These are phyloP conservation scores for Drosophila simulans DNA, from an alignment of 1,140 invertebrate species.

Conservation along the genomic window DNA sequence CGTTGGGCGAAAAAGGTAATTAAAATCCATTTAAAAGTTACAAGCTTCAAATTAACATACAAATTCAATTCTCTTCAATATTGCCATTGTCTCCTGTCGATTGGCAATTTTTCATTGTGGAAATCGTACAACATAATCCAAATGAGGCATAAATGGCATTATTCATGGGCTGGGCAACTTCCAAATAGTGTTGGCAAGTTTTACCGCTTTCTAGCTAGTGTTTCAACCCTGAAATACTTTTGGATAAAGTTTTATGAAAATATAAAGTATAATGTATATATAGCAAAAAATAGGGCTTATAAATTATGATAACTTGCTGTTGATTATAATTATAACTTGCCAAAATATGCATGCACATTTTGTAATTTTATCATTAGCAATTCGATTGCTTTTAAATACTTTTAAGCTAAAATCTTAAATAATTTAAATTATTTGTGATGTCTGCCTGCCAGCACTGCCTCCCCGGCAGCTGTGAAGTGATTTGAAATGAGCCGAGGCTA, in stretches of 20 bases:
- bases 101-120: conserved; percentile 64
- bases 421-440: neutral
- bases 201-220: neutral
- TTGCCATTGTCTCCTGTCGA: conserved; percentile 44
- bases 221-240: neutral
- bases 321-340: no score
- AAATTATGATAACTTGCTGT: no score
- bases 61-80: conserved; percentile 52
- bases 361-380: no score
- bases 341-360: no score
- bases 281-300: no score
- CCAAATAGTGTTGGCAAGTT: conserved; percentile 9
- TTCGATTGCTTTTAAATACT: neutral
- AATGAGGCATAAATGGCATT: conserved; percentile 44
- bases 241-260: neutral
- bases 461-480: conserved; percentile 69
- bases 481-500: conserved; percentile 71
- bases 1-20: conserved; percentile 54
- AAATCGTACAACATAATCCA: conserved; percentile 75
- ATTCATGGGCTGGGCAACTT: conserved; percentile 51
- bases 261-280: no score
- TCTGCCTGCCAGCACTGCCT: conserved; percentile 3
- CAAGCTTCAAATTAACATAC: conserved; percentile 54
- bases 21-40: conserved; percentile 70
- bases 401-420: no score